Percentiles rank a stretch among this genome's conserved stretches.
These are phyloP conservation scores for Micropoecilia bifurca DNA, from an alignment of 2,797 vertebrate species.

Conservation along the genomic window DNA sequence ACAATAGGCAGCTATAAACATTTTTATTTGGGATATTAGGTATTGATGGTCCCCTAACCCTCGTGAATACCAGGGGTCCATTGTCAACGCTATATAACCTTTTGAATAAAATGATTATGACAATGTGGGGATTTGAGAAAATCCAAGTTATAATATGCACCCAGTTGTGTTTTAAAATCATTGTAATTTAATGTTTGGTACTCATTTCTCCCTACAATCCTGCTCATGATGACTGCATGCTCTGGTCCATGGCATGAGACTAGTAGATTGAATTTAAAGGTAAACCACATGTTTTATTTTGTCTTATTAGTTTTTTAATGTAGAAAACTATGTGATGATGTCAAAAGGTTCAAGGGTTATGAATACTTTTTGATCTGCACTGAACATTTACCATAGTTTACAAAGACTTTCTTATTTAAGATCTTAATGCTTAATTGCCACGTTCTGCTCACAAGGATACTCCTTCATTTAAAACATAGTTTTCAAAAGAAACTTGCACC, in stretches of 20 bases:
- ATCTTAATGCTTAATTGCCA: no score
- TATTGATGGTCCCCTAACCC: background rate
- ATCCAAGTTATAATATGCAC: background rate
- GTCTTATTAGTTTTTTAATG: background rate
- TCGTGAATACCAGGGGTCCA: background rate
- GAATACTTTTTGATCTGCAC: background rate
- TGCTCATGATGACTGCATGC: background rate
- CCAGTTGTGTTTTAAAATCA: background rate
- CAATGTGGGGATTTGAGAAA: background rate
- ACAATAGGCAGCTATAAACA: background rate
- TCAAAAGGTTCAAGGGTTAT: background rate
- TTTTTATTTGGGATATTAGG: background rate
- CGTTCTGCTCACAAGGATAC: background rate
- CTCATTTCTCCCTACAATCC: background rate
- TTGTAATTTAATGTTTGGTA: background rate
- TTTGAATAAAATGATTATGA: background rate
- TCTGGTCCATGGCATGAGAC: background rate
- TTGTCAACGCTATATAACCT: background rate
- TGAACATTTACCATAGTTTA: background rate
- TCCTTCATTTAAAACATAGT: background rate
- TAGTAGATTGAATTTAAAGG: background rate
- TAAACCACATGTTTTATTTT: background rate
- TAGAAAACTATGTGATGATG: background rate
- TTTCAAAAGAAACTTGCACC: conserved; percentile 26
- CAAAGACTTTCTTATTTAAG: background rate